These are phyloP conservation scores for Coptodon rendalli DNA, from an alignment of 2,113 vertebrate species.

Conservation along the genomic window DNA sequence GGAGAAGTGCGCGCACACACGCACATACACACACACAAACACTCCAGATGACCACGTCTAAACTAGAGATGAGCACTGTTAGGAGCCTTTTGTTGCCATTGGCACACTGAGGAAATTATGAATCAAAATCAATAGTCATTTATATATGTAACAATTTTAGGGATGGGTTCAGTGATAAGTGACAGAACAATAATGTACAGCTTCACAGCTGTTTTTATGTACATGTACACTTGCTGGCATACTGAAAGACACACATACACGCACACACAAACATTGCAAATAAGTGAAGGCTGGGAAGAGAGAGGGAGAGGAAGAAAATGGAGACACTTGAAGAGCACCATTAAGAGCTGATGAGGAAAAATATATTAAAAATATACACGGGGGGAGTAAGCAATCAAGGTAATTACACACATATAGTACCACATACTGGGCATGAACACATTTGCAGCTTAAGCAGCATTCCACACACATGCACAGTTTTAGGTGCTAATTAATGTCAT, in stretches of 20 bases:
- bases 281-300: background rate
- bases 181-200: background rate
- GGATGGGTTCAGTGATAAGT: background rate
- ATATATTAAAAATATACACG: background rate
- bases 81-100: background rate
- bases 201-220: background rate
- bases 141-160: background rate
- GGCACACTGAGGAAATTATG: background rate
- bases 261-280: background rate
- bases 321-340: background rate
- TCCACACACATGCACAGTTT: background rate
- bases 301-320: background rate
- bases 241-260: background rate
- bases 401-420: constrained; percentile 13
- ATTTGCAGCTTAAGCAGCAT: background rate
- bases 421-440: background rate
- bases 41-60: background rate
- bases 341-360: background rate
- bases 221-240: background rate
- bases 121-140: background rate
- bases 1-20: background rate
- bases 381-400: background rate
- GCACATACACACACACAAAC: background rate
- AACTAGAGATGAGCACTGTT: background rate
- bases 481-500: constrained; percentile 19